A percentile compares a stretch with the other conserved stretches of the same genome.
phyloP scores from a whole-genome alignment of 2,797 vertebrate genomes.

The Paratrypauchen microcephalus region DNA sequence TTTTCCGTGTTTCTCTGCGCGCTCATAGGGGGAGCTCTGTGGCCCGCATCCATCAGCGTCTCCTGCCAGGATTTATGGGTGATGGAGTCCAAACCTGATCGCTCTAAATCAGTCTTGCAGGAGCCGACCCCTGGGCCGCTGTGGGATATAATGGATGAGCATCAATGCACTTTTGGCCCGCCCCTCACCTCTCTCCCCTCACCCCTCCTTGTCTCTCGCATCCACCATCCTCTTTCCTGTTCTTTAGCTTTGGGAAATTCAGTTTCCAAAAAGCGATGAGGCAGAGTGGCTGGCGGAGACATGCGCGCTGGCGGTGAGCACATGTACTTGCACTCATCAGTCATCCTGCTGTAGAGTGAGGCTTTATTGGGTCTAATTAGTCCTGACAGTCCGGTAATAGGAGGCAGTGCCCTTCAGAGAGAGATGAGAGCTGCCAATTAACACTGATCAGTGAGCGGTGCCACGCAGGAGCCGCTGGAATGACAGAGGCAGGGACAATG shows the following conservation, averaged over 20 bases:
- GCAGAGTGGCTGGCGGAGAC: conserved; percentile 39
- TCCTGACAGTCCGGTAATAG: conserved; percentile 95
- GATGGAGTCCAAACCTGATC: conserved; percentile 74
- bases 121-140: conserved; percentile 68
- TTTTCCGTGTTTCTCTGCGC: conserved; percentile 73
- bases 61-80: conserved; percentile 77
- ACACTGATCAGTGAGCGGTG: conserved; percentile 86
- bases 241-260: conserved; percentile 44
- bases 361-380: conserved; percentile 94
- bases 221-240: conserved; percentile 24
- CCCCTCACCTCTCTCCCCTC: conserved; percentile 21
- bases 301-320: conserved; percentile 24
- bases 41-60: conserved; percentile 76
- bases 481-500: conserved; percentile 91
- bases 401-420: conserved; percentile 91
- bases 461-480: conserved; percentile 91
- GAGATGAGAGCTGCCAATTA: conserved; percentile 93
- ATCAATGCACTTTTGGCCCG: conserved; percentile 37
- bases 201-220: conserved; percentile 28
- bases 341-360: conserved; percentile 89
- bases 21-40: conserved; percentile 72
- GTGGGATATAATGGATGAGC: conserved; percentile 72
- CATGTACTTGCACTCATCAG: conserved; percentile 79
- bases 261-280: conserved; percentile 55
- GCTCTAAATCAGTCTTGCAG: conserved; percentile 71